Evolutionary conservation across 2,113 vertebrate genomes (phyloP), one percentile per base, ranked within the genome.

Genomic region (Chaenogobius annularis): DNA sequence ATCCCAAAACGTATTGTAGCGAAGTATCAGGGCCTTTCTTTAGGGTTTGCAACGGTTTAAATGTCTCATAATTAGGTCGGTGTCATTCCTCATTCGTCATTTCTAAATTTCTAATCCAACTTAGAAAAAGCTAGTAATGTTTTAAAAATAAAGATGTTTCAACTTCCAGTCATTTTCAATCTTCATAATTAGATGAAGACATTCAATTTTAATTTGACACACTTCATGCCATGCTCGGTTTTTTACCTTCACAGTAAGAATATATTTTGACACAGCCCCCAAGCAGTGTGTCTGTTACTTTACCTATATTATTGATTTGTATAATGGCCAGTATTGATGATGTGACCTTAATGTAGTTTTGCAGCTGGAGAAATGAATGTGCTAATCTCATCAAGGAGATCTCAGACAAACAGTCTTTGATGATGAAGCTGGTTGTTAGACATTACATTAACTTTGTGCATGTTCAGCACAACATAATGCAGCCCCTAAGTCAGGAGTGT

Each of bases 401-500:
- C 58, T 61, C 58, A 61, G 58, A 61, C 26, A 61, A 61, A 15
- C 23, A 31, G 58, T 61, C 58, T 61, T 35, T 61, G 23, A 59
- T 59, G 56, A 35, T 26, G 56, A 59, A 59, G 56, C 56, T 31
- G 22, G 13, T 35, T 14, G 26, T 61, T 35, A 35, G 23, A 61
- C 58, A 61, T 31, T 61, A 61, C 58, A 61, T 61, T 35, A 31
- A 17, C 14, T 35, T 61, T 61, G 58, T 61, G 26, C 58, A 35
- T 7, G 58, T 35, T 61, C 58, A 61, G 58, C 58, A 61, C 14
- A 35, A 61, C 26, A 17, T 61, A 35, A 61, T 58, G 55, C 55
- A 58, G 22, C 11, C 7, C 58, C 58, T 35, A 59, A 31, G 26
- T 72, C 75, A 71, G n/a, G 62, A 17, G 23, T 35, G 10, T 26